Base-by-base conservation (phyloP, 2,113 vertebrate genomes). In the Pao palembangensis region DNA sequence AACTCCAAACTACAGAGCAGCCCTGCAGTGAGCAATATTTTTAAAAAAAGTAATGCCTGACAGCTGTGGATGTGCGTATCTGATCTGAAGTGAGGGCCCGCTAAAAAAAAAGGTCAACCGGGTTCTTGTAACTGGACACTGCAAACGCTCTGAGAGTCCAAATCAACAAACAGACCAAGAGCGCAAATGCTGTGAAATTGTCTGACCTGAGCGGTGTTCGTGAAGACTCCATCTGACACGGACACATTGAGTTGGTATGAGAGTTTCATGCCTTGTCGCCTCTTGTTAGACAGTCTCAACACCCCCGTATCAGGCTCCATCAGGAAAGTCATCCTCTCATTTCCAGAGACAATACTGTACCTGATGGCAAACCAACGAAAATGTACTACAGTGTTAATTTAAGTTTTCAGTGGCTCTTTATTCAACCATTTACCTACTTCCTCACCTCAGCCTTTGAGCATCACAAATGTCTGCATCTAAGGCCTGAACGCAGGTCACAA, bases 401-500 rank as follows among this genome's bases (percentile, higher is more conserved):
- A 12, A 8, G 14, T 47, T 17, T 5, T 47, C 44, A 47, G 15
- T 13, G 44, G 6, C 2, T 0, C 13, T 47, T 47, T 17, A 38
- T 38, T 12, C 34, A 11, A 2, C 2, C 11, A 38, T 38, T 38
- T 38, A 38, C 34, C 11, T 38, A 28, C 25, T 12, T 11, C 34
- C 21, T 77, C 55, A 89, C 88, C 93, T 93, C 71, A 99, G 79
- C 17, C 88, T 91, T 15, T 93, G 91, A 67, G 90, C 87, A 71
- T 99, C 96, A 31, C 95, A 96, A 78, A 89, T 94, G 82, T 99
- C 97, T 0, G 93, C 93, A 70, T 99, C 97, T 2, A 93, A 96
- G 13, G 96, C 96, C 83, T 98, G 95, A 15, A 99, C 92, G 1
- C 95, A 98, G 42, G 95, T 98, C 71, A 99, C 96, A 87, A 98